These are phyloP conservation scores for Diorhabda elongata DNA, from an alignment of 1,140 invertebrate genomes.

Conservation along the genomic window DNA sequence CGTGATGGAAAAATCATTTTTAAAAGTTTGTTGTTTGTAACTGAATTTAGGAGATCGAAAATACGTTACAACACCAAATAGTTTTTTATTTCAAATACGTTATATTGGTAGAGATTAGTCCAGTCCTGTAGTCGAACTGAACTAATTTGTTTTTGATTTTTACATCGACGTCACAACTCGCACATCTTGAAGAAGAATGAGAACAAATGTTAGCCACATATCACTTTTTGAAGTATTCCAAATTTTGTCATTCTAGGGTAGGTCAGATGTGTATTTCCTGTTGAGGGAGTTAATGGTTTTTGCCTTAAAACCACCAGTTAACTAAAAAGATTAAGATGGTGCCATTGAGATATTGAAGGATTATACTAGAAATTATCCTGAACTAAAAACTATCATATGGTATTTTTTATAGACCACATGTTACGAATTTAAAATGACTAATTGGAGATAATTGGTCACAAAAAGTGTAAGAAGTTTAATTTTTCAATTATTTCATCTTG, in stretches of 20 bases:
- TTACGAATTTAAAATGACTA: too few relatives aligned
- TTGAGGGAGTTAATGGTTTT: not conserved
- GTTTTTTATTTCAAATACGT: too few relatives aligned
- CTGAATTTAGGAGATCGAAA: too few relatives aligned
- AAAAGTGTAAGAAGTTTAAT: too few relatives aligned
- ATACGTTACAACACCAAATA: too few relatives aligned
- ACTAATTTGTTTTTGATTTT: constrained; percentile 3
- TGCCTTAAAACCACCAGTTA: not conserved
- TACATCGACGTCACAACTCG: not conserved
- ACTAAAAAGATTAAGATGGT: not conserved
- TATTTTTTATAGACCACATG: too few relatives aligned
- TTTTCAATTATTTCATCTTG: too few relatives aligned
- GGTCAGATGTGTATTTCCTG: not conserved
- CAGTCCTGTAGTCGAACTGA: not conserved
- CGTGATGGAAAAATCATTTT: too few relatives aligned
- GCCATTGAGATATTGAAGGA: not conserved
- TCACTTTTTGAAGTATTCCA: not conserved
- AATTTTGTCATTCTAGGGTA: not conserved
- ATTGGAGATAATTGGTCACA: too few relatives aligned
- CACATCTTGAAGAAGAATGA: not conserved
- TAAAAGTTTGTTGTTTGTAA: too few relatives aligned
- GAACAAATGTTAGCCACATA: constrained; percentile 2
- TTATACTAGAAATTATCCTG: not conserved
- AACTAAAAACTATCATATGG: too few relatives aligned
- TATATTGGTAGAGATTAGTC: too few relatives aligned